phyloP scores from a whole-genome alignment of 2,888 invertebrate species.

The Acronicta aceris region DNA sequence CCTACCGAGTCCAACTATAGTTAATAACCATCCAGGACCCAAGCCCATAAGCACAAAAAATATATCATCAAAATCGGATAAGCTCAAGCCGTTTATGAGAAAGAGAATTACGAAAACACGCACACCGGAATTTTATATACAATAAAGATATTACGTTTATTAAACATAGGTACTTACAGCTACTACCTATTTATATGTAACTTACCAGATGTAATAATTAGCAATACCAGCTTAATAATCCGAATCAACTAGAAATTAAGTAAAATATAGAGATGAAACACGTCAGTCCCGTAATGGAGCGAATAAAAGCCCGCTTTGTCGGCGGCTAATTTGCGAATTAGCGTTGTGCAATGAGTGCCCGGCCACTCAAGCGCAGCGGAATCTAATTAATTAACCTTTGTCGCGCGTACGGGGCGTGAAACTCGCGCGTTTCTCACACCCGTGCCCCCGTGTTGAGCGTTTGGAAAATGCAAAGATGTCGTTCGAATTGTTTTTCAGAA shows the following conservation, averaged over 20 bases:
- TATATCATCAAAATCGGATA: too few relatives aligned
- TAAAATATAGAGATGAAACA: conserved; percentile 73
- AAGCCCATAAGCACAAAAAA: too few relatives aligned
- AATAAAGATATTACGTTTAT: too few relatives aligned
- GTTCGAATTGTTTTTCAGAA: neutral
- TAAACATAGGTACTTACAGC: too few relatives aligned
- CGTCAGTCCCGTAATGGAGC: conserved; percentile 67
- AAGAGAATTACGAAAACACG: too few relatives aligned
- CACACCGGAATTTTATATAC: too few relatives aligned
- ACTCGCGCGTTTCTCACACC: conserved; percentile 59
- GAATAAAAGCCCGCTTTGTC: conserved; percentile 77
- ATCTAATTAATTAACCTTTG: conserved; percentile 84
- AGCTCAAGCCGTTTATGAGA: too few relatives aligned
- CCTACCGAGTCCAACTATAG: too few relatives aligned
- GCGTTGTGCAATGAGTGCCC: conserved; percentile 75
- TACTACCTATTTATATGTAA: neutral
- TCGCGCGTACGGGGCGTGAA: conserved; percentile 63
- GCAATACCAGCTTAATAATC: conserved; percentile 47
- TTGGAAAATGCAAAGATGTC: conserved; percentile 29
- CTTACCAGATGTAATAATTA: conserved; percentile 28
- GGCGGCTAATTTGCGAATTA: conserved; percentile 83
- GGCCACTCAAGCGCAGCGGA: conserved; percentile 79
- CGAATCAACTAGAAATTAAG: conserved; percentile 71
- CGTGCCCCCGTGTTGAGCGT: conserved; percentile 38
- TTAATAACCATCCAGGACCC: too few relatives aligned